Percentiles rank a stretch among this genome's conserved stretches.
phyloP scores from a whole-genome alignment of 2,888 invertebrate genomes.

The Troilus luridus region DNA sequence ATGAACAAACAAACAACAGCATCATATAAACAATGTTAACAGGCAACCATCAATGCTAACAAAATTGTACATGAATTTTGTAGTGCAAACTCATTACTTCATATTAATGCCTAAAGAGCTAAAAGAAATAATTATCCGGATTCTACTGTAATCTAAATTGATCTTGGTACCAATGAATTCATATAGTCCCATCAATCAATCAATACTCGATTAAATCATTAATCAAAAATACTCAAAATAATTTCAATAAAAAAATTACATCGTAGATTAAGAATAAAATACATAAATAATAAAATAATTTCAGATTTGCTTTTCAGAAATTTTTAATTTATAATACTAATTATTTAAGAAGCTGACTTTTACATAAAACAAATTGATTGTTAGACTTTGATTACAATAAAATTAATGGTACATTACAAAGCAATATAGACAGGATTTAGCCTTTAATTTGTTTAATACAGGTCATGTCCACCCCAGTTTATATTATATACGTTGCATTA shows the following conservation, averaged over 20 bases:
- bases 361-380: not conserved
- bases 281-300: not conserved
- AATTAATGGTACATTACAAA: not conserved
- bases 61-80: too few species aligned
- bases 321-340: not conserved
- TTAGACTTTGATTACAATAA: not conserved
- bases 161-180: not conserved
- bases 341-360: not conserved
- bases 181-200: not conserved
- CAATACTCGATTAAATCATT: too few species aligned
- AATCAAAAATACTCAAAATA: not conserved
- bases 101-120: too few species aligned
- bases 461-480: not conserved
- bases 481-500: not conserved
- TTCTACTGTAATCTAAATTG: not conserved
- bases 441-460: not conserved
- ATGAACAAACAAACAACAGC: too few species aligned
- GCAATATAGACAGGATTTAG: not conserved
- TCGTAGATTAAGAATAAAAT: not conserved
- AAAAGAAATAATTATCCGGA: too few species aligned
- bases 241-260: not conserved
- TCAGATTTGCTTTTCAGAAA: not conserved
- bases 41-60: too few species aligned
- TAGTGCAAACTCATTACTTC: too few species aligned
- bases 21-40: too few species aligned